Conservation (phyloP, 2,888 invertebrate species). For the Morpho achilles region DNA sequence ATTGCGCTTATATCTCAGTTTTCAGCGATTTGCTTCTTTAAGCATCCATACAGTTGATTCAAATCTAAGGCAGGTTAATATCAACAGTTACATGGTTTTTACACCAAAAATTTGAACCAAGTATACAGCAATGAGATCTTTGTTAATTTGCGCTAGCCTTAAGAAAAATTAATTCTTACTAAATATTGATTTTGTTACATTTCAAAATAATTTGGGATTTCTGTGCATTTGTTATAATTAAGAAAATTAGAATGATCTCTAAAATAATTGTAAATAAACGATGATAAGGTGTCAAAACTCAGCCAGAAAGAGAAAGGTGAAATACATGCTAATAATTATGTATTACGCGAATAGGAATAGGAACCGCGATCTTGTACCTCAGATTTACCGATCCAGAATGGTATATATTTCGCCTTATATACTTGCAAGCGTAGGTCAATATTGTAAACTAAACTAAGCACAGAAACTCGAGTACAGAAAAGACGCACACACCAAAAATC, state of each 20-base stretch:
- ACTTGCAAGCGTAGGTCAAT: not conserved
- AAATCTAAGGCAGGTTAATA: too few relatives aligned
- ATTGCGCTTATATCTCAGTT: too few relatives aligned
- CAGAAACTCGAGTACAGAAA: not conserved
- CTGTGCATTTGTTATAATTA: conserved; percentile 8
- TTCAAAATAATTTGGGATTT: conserved; percentile 11
- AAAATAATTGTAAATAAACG: conserved; percentile 17
- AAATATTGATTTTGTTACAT: conserved; percentile 3
- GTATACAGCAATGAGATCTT: not conserved
- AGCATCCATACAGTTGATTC: too few relatives aligned
- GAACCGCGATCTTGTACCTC: too few relatives aligned
- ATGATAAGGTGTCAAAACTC: conserved; percentile 14
- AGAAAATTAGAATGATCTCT: conserved; percentile 19
- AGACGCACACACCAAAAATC: not conserved
- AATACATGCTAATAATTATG: conserved; percentile 3
- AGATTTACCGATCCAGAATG: too few relatives aligned
- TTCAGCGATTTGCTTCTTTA: too few relatives aligned
- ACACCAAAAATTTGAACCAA: too few relatives aligned
- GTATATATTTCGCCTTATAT: too few relatives aligned
- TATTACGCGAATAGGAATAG: too few relatives aligned
- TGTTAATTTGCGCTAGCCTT: not conserved
- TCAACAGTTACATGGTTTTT: too few relatives aligned
- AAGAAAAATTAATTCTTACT: not conserved
- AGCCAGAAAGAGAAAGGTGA: not conserved
- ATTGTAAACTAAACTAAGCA: not conserved